Percentiles rank a stretch among this genome's conserved stretches.
Conservation (phyloP, 92 coral and sea anemone species). For the Zoanthus sociatus region DNA sequence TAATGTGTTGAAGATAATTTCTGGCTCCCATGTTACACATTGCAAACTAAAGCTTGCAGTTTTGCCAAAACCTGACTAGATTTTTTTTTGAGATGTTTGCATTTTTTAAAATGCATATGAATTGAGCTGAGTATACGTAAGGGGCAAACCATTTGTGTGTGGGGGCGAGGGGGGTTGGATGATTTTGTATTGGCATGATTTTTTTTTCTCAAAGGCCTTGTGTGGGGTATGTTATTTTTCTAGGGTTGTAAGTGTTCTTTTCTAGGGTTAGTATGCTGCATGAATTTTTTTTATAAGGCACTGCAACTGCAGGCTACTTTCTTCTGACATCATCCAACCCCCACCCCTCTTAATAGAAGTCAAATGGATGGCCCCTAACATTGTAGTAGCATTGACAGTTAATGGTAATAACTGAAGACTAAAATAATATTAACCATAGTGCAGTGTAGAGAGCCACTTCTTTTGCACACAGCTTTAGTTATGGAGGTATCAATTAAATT, state of each 20-base stretch:
- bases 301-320: slow-evolving; percentile 1
- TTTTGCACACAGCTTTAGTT: slow-evolving; percentile 11
- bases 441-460: slow-evolving; percentile 10
- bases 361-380: slow-evolving; percentile 3
- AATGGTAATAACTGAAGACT: slow-evolving; percentile 6
- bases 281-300: not conserved
- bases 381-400: not conserved
- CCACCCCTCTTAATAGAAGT: slow-evolving; percentile 2
- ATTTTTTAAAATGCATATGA: not conserved
- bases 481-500: not conserved
- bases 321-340: slow-evolving; percentile 1
- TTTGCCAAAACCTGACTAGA: slow-evolving; percentile 8
- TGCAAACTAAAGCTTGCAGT: not conserved
- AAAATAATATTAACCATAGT: not conserved
- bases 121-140: slow-evolving; percentile 3
- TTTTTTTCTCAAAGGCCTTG: too few species aligned
- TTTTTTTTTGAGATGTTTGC: slow-evolving; percentile 2
- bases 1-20: not conserved
- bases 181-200: too few species aligned
- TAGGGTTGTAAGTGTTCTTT: not conserved
- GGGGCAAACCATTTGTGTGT: not conserved
- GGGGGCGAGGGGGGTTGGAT: too few species aligned
- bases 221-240: not conserved
- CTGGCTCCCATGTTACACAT: not conserved
- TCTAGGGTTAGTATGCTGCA: not conserved